A percentile compares a stretch with the other conserved stretches of the same genome.
phyloP scores from a whole-genome alignment of 35 echinoderm and acorn worm genomes.

The Ptychodera flava region DNA sequence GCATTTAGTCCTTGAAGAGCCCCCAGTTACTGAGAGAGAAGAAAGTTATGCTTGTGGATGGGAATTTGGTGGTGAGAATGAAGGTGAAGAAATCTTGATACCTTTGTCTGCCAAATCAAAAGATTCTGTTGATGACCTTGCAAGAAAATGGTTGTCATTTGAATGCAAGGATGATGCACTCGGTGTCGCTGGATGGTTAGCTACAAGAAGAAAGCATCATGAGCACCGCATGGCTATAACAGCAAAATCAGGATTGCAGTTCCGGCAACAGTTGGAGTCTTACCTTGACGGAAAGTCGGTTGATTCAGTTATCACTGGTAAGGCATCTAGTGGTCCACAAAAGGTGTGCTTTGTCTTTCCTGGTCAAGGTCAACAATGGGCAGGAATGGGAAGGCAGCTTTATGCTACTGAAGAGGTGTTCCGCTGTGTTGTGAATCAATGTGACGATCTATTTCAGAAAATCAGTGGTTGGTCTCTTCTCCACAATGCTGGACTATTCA shows the following conservation, averaged over 20 bases:
- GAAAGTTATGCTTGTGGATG: conserved; percentile 61
- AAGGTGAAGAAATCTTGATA: conserved; percentile 54
- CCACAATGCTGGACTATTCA: conserved; percentile 14
- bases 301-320: conserved; percentile 18
- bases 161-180: conserved; percentile 63
- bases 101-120: conserved; percentile 83
- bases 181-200: conserved; percentile 59
- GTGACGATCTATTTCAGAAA: conserved; percentile 66
- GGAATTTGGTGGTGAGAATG: no score
- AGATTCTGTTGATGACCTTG: conserved; percentile 48
- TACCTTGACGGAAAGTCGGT: conserved; percentile 32
- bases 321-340: conserved; percentile 15
- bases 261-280: conserved; percentile 38
- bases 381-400: conserved; percentile 76
- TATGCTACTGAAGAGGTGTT: conserved; percentile 64
- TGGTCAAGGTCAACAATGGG: conserved; percentile 93
- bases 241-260: conserved; percentile 48
- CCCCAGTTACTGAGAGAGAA: conserved; percentile 36
- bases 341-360: conserved; percentile 97
- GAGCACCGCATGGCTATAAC: conserved; percentile 63
- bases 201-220: conserved; percentile 56
- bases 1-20: conserved; percentile 75
- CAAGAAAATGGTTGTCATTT: conserved; percentile 52
- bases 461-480: conserved; percentile 92
- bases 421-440: conserved; percentile 45